A percentile compares a stretch with the other conserved stretches of the same genome.
Evolutionary conservation across 2,797 vertebrate genomes (phyloP).

Genomic region (Crenichthys baileyi): DNA sequence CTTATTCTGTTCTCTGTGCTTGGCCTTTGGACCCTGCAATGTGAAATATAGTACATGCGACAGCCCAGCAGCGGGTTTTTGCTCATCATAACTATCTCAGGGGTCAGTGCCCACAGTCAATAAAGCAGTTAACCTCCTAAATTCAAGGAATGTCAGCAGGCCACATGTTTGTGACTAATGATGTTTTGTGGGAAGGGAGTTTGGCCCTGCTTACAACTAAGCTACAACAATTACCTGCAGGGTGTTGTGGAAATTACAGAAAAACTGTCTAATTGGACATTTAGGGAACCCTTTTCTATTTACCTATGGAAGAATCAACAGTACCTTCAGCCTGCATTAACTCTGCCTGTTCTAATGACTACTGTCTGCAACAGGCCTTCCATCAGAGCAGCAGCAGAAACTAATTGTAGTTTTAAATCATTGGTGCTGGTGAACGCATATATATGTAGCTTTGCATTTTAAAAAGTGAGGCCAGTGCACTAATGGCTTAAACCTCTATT

Average conservation of each 20-base stretch:
- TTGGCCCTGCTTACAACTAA: slow-evolving; percentile 39
- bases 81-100: slow-evolving; percentile 59
- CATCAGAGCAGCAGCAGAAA: neutral
- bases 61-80: slow-evolving; percentile 36
- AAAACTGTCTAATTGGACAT: slow-evolving; percentile 39
- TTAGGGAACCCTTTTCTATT: slow-evolving; percentile 29
- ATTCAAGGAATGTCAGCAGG: slow-evolving; percentile 41
- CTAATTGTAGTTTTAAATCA: neutral
- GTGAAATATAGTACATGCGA: slow-evolving; percentile 42
- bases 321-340: slow-evolving; percentile 25
- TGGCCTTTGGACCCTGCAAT: slow-evolving; percentile 36
- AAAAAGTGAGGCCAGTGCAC: neutral
- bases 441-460: neutral
- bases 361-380: slow-evolving; percentile 3
- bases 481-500: neutral
- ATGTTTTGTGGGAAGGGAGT: slow-evolving; percentile 29
- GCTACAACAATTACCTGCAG: slow-evolving; percentile 51
- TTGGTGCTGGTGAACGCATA: neutral
- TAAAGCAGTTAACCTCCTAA: slow-evolving; percentile 49
- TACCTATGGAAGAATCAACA: slow-evolving; percentile 33
- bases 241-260: slow-evolving; percentile 57
- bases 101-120: slow-evolving; percentile 59
- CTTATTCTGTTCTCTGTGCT: neutral
- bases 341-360: slow-evolving; percentile 19
- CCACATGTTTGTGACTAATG: slow-evolving; percentile 43